A percentile compares a stretch with the other conserved stretches of the same genome.
Conservation (phyloP, 2,888 invertebrate genomes). For the Cephus runcator region DNA sequence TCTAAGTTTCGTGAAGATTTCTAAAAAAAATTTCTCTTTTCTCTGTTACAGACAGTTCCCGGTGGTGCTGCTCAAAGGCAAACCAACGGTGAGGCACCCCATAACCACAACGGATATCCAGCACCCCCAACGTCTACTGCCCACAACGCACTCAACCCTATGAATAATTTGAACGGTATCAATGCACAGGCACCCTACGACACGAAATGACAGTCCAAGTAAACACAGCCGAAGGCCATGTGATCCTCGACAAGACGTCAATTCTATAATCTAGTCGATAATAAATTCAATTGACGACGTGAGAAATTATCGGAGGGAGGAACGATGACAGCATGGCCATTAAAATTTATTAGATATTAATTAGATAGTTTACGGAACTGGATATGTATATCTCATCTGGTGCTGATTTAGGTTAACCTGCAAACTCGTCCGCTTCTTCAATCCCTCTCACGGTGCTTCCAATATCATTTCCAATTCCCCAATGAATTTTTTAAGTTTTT, state of each 20-base stretch:
- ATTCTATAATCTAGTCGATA: background rate
- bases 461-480: slow-evolving; percentile 14
- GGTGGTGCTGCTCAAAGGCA: slow-evolving; percentile 52
- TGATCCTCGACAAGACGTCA: slow-evolving; percentile 17
- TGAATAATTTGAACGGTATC: slow-evolving; percentile 62
- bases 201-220: slow-evolving; percentile 62
- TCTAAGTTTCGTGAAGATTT: slow-evolving; percentile 13
- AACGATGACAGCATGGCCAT: background rate
- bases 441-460: background rate
- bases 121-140: slow-evolving; percentile 53
- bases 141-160: slow-evolving; percentile 56
- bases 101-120: slow-evolving; percentile 62
- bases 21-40: background rate
- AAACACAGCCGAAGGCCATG: slow-evolving; percentile 34
- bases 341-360: background rate
- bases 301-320: background rate
- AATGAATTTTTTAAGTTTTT: slow-evolving; percentile 2
- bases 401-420: background rate
- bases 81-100: slow-evolving; percentile 54
- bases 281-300: background rate
- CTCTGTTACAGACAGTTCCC: slow-evolving; percentile 50
- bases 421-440: background rate
- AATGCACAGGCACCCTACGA: slow-evolving; percentile 59
- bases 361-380: background rate
- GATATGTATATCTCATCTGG: background rate